Evolutionary conservation across 2,888 invertebrate species (phyloP).

Genomic region (Coleophora deauratella): DNA sequence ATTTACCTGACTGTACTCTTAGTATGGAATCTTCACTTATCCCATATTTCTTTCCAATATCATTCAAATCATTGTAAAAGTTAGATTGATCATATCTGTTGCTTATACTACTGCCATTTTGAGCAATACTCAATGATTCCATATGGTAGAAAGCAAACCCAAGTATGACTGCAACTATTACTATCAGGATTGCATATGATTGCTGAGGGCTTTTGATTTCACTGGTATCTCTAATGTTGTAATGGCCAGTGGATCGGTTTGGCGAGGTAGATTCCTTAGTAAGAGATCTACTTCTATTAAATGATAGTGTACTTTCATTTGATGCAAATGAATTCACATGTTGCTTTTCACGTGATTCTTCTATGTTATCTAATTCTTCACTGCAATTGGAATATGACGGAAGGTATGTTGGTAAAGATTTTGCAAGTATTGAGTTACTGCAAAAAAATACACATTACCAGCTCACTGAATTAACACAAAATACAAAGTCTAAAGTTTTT

Average conservation of each 20-base stretch:
- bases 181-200: too few relatives aligned
- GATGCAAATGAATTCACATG: too few relatives aligned
- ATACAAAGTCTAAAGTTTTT: neutral
- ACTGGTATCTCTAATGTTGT: too few relatives aligned
- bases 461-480: slow-evolving; percentile 27
- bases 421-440: slow-evolving; percentile 45
- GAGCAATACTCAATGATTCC: too few relatives aligned
- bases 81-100: slow-evolving; percentile 32
- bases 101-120: too few relatives aligned
- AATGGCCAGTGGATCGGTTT: too few relatives aligned
- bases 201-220: too few relatives aligned
- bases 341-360: neutral
- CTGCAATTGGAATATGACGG: slow-evolving; percentile 49
- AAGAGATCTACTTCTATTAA: too few relatives aligned
- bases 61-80: slow-evolving; percentile 44
- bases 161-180: too few relatives aligned
- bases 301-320: too few relatives aligned
- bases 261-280: neutral
- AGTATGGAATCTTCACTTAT: slow-evolving; percentile 43
- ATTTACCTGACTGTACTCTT: slow-evolving; percentile 45
- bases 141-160: too few relatives aligned
- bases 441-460: slow-evolving; percentile 52
- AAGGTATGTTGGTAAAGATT: slow-evolving; percentile 52
- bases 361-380: slow-evolving; percentile 26
- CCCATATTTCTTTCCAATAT: slow-evolving; percentile 44